Evolutionary conservation across 2,888 invertebrate genomes (phyloP).

Genomic region (Meteorus colon): DNA sequence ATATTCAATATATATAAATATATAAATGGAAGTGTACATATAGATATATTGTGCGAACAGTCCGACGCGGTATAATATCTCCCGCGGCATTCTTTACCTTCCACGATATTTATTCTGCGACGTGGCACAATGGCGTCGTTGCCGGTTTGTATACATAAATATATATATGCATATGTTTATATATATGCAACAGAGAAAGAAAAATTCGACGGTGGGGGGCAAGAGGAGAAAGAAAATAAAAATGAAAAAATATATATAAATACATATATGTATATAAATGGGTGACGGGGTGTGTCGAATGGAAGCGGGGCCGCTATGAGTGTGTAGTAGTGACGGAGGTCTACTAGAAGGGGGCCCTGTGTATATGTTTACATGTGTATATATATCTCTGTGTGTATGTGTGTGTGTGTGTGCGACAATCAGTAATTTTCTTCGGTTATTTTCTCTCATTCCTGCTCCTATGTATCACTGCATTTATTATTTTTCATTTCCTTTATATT

Average conservation of each 20-base stretch:
- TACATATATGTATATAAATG: conserved; percentile 29
- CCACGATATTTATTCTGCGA: conserved; percentile 67
- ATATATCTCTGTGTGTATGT: not conserved
- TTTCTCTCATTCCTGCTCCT: conserved; percentile 30
- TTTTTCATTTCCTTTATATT: not conserved
- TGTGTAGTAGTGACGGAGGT: conserved; percentile 14
- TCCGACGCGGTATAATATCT: conserved; percentile 69
- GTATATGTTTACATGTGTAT: not conserved
- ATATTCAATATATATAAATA: not conserved
- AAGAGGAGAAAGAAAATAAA: conserved; percentile 36
- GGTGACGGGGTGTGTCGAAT: conserved; percentile 43
- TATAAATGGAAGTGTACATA: conserved; percentile 14
- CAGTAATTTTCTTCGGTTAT: conserved; percentile 41
- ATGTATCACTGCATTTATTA: conserved; percentile 19
- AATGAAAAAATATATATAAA: conserved; percentile 36
- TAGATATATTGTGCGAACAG: conserved; percentile 60
- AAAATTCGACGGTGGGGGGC: conserved; percentile 33
- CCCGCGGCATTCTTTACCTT: conserved; percentile 70
- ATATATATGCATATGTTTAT: not conserved
- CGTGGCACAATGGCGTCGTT: conserved; percentile 63
- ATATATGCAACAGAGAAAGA: conserved; percentile 19
- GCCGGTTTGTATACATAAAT: conserved; percentile 35
- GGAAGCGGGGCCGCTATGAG: conserved; percentile 33
- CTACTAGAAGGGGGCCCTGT: conserved; percentile 1
- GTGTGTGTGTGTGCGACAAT: conserved; percentile 15